Percentiles rank a stretch among this genome's conserved stretches.
These are phyloP conservation scores for Nesoenas mayeri DNA, from an alignment of 2,113 vertebrate genomes.

Conservation along the genomic window DNA sequence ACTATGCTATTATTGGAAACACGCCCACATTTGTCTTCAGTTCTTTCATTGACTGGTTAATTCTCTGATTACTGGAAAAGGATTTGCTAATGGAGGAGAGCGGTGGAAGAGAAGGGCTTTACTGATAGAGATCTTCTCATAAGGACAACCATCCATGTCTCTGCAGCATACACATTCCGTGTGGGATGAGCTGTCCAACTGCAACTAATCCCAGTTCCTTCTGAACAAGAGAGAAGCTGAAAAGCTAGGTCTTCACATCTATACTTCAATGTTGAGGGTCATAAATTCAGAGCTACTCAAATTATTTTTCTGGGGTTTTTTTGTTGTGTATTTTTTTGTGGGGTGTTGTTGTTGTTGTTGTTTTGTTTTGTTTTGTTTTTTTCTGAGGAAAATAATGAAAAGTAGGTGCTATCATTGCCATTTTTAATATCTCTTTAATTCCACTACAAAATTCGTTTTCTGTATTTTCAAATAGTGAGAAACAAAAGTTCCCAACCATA, in stretches of 20 bases:
- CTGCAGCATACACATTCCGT: rapidly evolving
- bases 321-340: too few relatives aligned
- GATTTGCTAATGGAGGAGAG: neutral
- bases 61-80: neutral
- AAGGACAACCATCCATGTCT: neutral
- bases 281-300: neutral
- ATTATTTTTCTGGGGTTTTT: neutral
- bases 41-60: neutral
- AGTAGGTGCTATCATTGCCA: neutral
- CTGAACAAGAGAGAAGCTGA: neutral
- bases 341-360: too few relatives aligned
- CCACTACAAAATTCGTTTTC: neutral
- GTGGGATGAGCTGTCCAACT: neutral
- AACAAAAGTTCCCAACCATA: neutral
- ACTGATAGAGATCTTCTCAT: neutral
- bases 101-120: neutral
- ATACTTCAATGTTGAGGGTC: neutral
- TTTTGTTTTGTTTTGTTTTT: neutral
- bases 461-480: neutral
- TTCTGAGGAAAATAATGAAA: neutral
- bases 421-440: neutral
- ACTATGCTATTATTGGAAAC: neutral
- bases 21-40: neutral
- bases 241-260: neutral
- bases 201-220: neutral